These are phyloP conservation scores for Acinonyx jubatus DNA, from an alignment of 2,113 vertebrate genomes.

Conservation along the genomic window DNA sequence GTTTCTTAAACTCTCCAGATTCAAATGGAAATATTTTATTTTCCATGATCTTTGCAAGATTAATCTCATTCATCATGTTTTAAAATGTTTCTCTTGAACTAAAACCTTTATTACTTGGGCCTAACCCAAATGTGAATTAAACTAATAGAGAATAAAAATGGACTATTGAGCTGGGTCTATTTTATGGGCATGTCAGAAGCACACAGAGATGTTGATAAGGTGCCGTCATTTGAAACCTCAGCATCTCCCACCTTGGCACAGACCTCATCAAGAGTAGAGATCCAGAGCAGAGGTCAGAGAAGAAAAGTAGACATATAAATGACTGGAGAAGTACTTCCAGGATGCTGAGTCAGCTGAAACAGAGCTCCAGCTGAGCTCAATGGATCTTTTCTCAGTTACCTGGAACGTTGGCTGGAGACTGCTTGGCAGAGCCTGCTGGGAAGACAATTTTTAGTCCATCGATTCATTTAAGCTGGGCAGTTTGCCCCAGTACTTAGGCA, in stretches of 20 bases:
- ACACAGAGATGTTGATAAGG: conserved; percentile 32
- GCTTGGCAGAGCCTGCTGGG: conserved; percentile 67
- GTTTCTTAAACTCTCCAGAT: conserved; percentile 26
- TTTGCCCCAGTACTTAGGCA: conserved; percentile 71
- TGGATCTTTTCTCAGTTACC: conserved; percentile 72
- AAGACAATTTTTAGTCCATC: conserved; percentile 79
- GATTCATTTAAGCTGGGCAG: conserved; percentile 76
- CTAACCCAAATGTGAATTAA: conserved; percentile 69
- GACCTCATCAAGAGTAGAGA: conserved; percentile 27
- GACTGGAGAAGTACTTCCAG: conserved; percentile 56
- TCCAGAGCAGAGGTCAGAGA: background rate
- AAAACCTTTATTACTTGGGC: conserved; percentile 63
- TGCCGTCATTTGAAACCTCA: conserved; percentile 50
- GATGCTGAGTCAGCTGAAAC: conserved; percentile 68
- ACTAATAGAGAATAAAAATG: conserved; percentile 63
- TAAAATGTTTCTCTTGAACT: conserved; percentile 68
- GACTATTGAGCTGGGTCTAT: background rate
- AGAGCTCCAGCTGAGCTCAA: conserved; percentile 64
- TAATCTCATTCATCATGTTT: conserved; percentile 68
- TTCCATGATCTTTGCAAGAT: conserved; percentile 41
- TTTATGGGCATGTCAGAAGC: conserved; percentile 46
- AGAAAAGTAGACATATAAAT: conserved; percentile 59
- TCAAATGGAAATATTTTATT: conserved; percentile 65
- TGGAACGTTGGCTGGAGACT: conserved; percentile 56
- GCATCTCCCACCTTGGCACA: conserved; percentile 44